These are phyloP conservation scores for Augochlora pura DNA, from an alignment of 1,140 invertebrate genomes.

Conservation along the genomic window DNA sequence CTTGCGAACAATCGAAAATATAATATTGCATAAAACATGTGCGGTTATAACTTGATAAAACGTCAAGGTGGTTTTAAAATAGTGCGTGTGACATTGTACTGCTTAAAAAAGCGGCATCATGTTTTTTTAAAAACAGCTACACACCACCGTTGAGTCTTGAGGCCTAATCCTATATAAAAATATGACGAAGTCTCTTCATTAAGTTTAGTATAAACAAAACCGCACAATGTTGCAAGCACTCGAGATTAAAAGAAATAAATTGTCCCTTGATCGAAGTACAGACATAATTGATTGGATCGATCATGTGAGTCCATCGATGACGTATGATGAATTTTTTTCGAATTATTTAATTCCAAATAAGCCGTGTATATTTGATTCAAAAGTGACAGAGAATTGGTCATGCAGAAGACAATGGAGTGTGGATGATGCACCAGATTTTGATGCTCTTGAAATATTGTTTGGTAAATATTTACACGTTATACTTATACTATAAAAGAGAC, in stretches of 20 bases:
- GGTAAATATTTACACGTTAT: slow-evolving; percentile 63
- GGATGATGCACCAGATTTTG: slow-evolving; percentile 82
- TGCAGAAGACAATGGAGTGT: slow-evolving; percentile 82
- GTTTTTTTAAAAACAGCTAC: slow-evolving; percentile 13
- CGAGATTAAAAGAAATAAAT: slow-evolving; percentile 34
- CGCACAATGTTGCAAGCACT: slow-evolving; percentile 43
- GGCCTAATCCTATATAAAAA: slow-evolving; percentile 12
- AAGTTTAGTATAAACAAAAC: slow-evolving; percentile 11
- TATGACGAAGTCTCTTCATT: neutral
- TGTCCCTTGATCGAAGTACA: slow-evolving; percentile 5
- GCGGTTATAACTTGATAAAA: slow-evolving; percentile 5
- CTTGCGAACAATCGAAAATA: slow-evolving; percentile 3
- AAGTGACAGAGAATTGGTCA: slow-evolving; percentile 83
- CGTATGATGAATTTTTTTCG: slow-evolving; percentile 82
- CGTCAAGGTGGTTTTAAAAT: slow-evolving; percentile 41
- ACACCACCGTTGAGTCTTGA: slow-evolving; percentile 10
- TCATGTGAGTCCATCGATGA: slow-evolving; percentile 45
- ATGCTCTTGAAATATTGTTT: slow-evolving; percentile 83
- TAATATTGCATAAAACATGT: neutral
- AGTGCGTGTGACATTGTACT: slow-evolving; percentile 8
- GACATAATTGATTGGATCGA: slow-evolving; percentile 23
- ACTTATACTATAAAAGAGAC: too few relatives aligned
- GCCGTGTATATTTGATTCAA: slow-evolving; percentile 84
- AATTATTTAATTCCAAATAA: slow-evolving; percentile 83
- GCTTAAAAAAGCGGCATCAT: slow-evolving; percentile 15